Base-by-base conservation (phyloP, 2,113 vertebrate species). In the Macquaria australasica region DNA sequence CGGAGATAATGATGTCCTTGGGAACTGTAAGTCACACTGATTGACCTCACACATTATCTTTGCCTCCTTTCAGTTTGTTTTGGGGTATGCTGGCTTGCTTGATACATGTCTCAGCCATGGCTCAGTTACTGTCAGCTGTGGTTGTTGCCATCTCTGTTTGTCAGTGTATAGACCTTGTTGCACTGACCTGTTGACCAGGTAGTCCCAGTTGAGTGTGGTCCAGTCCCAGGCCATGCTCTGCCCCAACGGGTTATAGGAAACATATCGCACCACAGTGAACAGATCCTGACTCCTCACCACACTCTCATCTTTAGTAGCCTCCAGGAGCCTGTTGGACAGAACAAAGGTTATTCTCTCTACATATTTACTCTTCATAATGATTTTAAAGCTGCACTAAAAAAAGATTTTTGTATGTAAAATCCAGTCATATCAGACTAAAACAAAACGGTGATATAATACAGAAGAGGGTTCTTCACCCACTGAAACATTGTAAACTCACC, bases 211-310 rank as follows among this genome's bases (percentile, higher is more conserved):
- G 75, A 98, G 96, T 0, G 96, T 97, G 72, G 97, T 94, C 98
- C 98, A 99, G 66, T 98, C 97, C 98, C 98, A 99, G 81, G 96
- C 97, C 97, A 99, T 98, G n/a, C 53, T 95, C 92, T 97, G 96
- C 50, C 98, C 98, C 15, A 97, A 91, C 3, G 91, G 88, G 84
- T 98, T 99, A 45, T 93, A 94, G 0, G 98, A 97, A 79, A 99
- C 97, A 0, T 99, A 99, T 39, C 92, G 95, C 74, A 99, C 95
- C 80, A 99, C 93, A 3, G 97, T 97, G 89, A 99, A 98, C 69
- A 99, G 93, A 75, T 99, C 98, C 93, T 99, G 98, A 83, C 90
- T 97, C 92, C 96, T 97, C 85, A 99, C 95, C 62, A 99, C 28
- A 31, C 1, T 95, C 60, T 96, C 93, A 76, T 99, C 39, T 72